Evolutionary conservation across 1,140 invertebrate genomes (phyloP).

Genomic region (Drosophila teissieri): DNA sequence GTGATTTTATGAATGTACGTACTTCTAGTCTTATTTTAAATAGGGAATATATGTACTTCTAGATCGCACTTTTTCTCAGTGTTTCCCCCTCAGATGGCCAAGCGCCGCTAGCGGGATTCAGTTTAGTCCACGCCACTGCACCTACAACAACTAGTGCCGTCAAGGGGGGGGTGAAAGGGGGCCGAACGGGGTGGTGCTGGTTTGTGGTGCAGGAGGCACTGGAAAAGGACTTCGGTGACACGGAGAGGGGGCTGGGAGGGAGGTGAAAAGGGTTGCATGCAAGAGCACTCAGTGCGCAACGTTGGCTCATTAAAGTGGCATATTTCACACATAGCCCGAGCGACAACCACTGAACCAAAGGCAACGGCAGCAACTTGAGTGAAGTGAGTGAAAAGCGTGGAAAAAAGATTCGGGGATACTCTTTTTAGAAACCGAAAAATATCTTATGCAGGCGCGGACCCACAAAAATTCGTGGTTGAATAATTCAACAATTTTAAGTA

Average conservation of each 20-base stretch:
- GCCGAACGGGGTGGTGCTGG: neutral
- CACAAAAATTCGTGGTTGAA: neutral
- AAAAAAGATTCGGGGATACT: conserved; percentile 12
- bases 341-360: conserved; percentile 56
- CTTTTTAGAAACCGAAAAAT: neutral
- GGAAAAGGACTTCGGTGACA: conserved; percentile 16
- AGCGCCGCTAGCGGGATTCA: conserved; percentile 54
- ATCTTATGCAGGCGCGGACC: neutral
- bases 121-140: conserved; percentile 77
- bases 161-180: neutral
- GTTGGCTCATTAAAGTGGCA: conserved; percentile 81
- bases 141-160: conserved; percentile 65
- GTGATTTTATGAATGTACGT: too few relatives aligned
- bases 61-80: neutral
- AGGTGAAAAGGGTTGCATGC: conserved; percentile 26
- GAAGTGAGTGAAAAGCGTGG: conserved; percentile 6
- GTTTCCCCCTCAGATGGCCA: conserved; percentile 19
- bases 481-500: neutral
- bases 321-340: conserved; percentile 78
- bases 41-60: too few relatives aligned
- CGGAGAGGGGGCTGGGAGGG: neutral
- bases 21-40: too few relatives aligned
- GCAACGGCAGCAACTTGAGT: conserved; percentile 43
- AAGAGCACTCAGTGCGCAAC: conserved; percentile 74
- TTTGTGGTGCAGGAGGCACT: conserved; percentile 8